Conservation (phyloP, 2,888 invertebrate genomes). For the Himalopsyche kuldschensis region DNA sequence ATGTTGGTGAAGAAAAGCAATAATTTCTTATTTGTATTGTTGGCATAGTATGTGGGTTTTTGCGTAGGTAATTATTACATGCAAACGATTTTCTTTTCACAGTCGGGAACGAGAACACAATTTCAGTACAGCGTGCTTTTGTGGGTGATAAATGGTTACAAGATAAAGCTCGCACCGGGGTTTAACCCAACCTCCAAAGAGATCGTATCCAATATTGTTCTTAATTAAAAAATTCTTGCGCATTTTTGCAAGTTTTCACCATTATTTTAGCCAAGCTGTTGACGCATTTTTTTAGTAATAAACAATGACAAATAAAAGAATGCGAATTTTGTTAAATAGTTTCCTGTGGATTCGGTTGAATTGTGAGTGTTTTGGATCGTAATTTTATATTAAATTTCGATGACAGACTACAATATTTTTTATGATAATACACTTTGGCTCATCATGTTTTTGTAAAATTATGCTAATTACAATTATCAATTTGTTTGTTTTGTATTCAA, state of each 20-base stretch:
- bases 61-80: background rate
- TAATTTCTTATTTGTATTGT: background rate
- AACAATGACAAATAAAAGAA: background rate
- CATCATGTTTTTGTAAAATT: no score
- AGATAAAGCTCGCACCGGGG: background rate
- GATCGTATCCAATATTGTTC: background rate
- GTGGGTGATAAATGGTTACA: background rate
- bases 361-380: no score
- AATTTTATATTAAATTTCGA: no score
- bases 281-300: background rate
- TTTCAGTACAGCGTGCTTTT: background rate
- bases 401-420: no score
- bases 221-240: background rate
- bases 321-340: no score
- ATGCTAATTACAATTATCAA: no score
- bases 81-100: background rate
- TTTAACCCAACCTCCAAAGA: background rate
- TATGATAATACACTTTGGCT: no score
- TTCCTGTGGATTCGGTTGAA: no score
- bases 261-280: background rate
- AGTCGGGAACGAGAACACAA: background rate
- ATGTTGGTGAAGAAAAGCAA: no score
- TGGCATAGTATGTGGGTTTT: background rate
- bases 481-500: no score
- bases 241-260: background rate